Base-by-base conservation (phyloP, 2,113 vertebrate genomes). In the Scomber colias region DNA sequence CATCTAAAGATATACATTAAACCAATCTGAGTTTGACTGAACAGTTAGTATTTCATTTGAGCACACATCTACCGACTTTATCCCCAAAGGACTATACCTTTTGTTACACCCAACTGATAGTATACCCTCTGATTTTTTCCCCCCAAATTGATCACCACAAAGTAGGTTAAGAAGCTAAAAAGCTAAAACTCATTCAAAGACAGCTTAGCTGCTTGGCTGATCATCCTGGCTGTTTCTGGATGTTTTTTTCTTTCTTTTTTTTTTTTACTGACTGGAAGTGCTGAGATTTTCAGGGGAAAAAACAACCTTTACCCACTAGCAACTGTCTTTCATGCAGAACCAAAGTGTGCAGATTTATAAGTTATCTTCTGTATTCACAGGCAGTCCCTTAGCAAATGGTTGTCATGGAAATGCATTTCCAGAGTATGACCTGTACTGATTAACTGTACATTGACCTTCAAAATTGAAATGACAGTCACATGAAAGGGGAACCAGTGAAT, bases 321-420 rank as follows among this genome's bases (percentile, higher is more conserved):
- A 60, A 17, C 21, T 64, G 40, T 71, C 46, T 63, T 77, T 83
- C 48, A 75, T 80, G 48, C 63, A 70, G 79, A 89, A 81, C 75
- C 71, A 66, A 73, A 82, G 71, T 85, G 65, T 79, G 78, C 84
- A 79, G 71, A 89, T 84, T 81, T 82, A 61, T 11, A 61, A 85
- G 77, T 81, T 89, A 79, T 88, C 63, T 59, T 49, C 27, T 24
- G 55, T 59, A 77, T 92, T 87, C 79, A 83, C 40, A 84, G 57
- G 77, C 74, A 73, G 79, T 86, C 63, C 72, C 79, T 55, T 60
- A 55, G 76, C 71, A 70, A 85, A 74, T 56, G 50, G 89, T 92
- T 93, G 85, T 91, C 90, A 93, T 93, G 84, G 87, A 93, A 93
- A 95, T 90, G 46, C 67, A 81, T 88, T 85, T 77, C 69, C 64